A percentile compares a stretch with the other conserved stretches of the same genome.
Conservation (phyloP, 2,797 vertebrate genomes). For the Bradypodion pumilum region DNA sequence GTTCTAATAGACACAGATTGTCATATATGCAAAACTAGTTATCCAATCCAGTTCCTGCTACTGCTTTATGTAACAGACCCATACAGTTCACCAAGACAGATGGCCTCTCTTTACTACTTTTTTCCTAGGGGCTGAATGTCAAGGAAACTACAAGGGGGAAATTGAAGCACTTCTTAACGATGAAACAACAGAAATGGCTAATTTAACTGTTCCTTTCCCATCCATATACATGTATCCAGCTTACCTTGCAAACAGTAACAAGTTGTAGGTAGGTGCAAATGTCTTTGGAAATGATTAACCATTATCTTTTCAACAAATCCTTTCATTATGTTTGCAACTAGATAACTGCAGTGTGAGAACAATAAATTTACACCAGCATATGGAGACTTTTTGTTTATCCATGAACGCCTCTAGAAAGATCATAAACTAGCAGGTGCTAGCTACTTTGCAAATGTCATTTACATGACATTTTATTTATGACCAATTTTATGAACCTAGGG, state of each 20-base stretch:
- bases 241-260: too few species aligned
- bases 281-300: constrained; percentile 11
- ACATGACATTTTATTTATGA: neutral
- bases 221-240: neutral
- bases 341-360: neutral
- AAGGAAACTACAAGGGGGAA: constrained; percentile 5
- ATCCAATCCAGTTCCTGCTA: constrained; percentile 27
- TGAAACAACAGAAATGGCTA: neutral
- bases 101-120: neutral
- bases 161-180: constrained; percentile 1
- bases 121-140: constrained; percentile 14
- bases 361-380: neutral
- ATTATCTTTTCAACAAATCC: neutral
- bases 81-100: constrained; percentile 5
- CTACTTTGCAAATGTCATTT: neutral
- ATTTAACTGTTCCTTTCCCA: neutral
- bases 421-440: neutral
- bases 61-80: constrained; percentile 20
- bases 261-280: neutral
- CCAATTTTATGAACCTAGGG: neutral
- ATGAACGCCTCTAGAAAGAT: neutral
- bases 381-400: neutral
- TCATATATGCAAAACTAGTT: constrained; percentile 13
- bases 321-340: neutral
- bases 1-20: neutral